These are phyloP conservation scores for Theristicus caerulescens DNA, from an alignment of 2,113 vertebrate genomes.

Conservation along the genomic window DNA sequence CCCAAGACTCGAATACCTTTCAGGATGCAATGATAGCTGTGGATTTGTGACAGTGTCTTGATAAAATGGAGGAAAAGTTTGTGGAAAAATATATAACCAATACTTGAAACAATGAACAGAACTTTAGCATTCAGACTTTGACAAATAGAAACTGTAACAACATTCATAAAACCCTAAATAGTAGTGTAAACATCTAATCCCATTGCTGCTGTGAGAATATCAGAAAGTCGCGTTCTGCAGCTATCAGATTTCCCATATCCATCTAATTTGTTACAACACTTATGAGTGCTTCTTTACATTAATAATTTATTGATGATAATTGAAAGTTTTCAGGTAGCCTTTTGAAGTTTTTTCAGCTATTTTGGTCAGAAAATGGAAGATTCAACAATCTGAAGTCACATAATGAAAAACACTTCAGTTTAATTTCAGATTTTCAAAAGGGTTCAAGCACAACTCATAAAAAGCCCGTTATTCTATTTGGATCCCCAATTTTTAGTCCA, in stretches of 20 bases:
- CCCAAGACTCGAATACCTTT: not conserved
- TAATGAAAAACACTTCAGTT: constrained; percentile 30
- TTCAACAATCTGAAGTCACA: constrained; percentile 52
- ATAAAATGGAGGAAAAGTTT: not conserved
- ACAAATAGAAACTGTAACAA: constrained; percentile 43
- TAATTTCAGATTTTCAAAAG: constrained; percentile 46
- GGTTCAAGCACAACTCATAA: constrained; percentile 54
- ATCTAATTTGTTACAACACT: constrained; percentile 30
- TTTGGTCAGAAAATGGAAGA: constrained; percentile 59
- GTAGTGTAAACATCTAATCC: constrained; percentile 35
- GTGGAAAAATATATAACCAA: not conserved
- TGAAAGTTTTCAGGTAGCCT: constrained; percentile 21
- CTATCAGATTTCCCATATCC: not conserved
- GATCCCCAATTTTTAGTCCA: constrained; percentile 54
- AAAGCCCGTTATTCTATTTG: constrained; percentile 32
- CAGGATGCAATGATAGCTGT: not conserved
- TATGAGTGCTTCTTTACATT: constrained; percentile 33
- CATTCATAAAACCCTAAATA: constrained; percentile 22
- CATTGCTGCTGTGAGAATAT: not conserved
- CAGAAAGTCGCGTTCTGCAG: not conserved
- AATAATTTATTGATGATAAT: constrained; percentile 29
- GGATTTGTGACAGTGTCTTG: not conserved
- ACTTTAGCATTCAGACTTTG: constrained; percentile 20
- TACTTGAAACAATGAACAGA: not conserved
- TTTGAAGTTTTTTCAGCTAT: constrained; percentile 28